Conservation (phyloP, 2,797 vertebrate genomes). For the Buphagus erythrorhynchus region DNA sequence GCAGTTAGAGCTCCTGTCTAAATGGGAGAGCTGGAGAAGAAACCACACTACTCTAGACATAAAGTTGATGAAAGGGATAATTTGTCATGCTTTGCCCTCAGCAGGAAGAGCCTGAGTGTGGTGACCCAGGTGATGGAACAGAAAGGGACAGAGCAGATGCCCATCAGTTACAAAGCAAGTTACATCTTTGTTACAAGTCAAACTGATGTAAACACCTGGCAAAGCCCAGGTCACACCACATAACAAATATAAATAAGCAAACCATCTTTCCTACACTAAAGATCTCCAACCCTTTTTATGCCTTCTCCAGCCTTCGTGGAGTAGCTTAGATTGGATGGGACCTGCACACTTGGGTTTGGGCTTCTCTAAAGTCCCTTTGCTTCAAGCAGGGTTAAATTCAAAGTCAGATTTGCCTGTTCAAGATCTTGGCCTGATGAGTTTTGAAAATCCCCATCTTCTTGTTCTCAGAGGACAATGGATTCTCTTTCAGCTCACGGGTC, state of each 20-base stretch:
- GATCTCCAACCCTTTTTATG: neutral
- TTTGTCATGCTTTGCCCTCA: neutral
- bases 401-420: neutral
- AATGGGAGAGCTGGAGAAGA: neutral
- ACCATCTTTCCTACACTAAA: neutral
- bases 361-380: neutral
- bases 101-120: neutral
- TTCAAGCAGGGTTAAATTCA: neutral
- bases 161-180: neutral
- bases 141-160: neutral
- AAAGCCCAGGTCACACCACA: neutral
- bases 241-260: neutral
- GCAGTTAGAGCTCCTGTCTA: neutral
- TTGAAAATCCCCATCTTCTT: neutral
- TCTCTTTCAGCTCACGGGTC: constrained; percentile 79
- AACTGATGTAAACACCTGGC: neutral
- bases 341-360: accelerated
- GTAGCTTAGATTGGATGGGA: neutral
- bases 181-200: neutral
- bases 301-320: neutral
- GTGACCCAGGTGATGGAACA: neutral
- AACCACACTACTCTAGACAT: neutral
- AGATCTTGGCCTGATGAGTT: neutral
- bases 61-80: neutral
- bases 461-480: neutral